Evolutionary conservation across 2,888 invertebrate genomes (phyloP).

Genomic region (Eupeodes luniger): DNA sequence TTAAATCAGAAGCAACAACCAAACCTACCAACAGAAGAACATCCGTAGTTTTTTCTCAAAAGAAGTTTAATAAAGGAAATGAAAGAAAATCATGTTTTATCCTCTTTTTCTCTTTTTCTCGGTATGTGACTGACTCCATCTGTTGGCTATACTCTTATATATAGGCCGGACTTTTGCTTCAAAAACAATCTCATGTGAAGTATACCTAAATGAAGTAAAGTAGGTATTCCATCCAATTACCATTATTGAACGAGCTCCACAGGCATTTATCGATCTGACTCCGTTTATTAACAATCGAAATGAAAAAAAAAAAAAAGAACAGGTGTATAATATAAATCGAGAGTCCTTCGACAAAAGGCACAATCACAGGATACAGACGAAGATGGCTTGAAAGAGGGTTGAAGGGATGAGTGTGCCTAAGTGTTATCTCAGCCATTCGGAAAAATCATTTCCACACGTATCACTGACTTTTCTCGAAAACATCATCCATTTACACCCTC

Average conservation of each 20-base stretch:
- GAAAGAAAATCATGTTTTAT: slow-evolving; percentile 2
- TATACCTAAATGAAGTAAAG: neutral
- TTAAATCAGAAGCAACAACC: slow-evolving; percentile 36
- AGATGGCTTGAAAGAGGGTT: neutral
- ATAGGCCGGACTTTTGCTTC: neutral
- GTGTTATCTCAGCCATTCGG: slow-evolving; percentile 11
- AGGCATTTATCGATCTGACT: slow-evolving; percentile 65
- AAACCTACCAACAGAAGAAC: neutral
- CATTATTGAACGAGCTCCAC: slow-evolving; percentile 69
- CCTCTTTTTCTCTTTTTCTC: neutral
- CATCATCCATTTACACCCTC: neutral
- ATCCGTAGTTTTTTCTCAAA: neutral
- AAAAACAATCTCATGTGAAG: neutral
- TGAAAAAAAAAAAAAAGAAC: slow-evolving; percentile 36
- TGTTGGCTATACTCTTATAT: neutral
- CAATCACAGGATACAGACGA: neutral
- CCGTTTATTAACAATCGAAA: slow-evolving; percentile 55
- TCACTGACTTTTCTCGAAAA: slow-evolving; percentile 23
- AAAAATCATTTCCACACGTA: slow-evolving; percentile 40
- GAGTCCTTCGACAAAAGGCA: slow-evolving; percentile 52
- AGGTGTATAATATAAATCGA: slow-evolving; percentile 60
- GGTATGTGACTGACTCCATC: slow-evolving; percentile 32
- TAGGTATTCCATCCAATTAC: slow-evolving; percentile 66
- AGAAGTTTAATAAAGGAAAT: slow-evolving; percentile 14
- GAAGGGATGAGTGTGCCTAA: neutral